Percentiles rank a stretch among this genome's conserved stretches.
These are phyloP conservation scores for Misgurnus mizolepis DNA, from an alignment of 2,113 vertebrate species.

Conservation along the genomic window DNA sequence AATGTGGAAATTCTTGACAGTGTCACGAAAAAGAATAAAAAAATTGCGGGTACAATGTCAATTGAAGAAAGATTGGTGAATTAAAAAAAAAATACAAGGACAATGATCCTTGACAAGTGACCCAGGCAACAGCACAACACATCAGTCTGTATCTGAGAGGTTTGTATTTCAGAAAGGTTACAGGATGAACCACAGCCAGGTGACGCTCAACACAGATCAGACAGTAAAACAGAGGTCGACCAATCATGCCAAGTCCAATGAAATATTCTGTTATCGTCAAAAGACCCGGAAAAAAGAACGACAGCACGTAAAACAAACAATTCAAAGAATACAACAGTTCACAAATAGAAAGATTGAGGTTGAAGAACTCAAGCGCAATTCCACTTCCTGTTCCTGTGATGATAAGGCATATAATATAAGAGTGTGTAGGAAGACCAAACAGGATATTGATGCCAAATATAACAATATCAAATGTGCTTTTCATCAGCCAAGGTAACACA, in stretches of 20 bases:
- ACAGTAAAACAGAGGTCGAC: slow-evolving; percentile 32
- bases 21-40: too few relatives aligned
- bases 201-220: background rate
- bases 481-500: too few relatives aligned
- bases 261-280: background rate
- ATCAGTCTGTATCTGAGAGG: background rate
- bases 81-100: background rate
- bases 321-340: slow-evolving; percentile 8
- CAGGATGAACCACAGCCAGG: background rate
- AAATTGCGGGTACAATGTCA: too few relatives aligned
- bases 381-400: too few relatives aligned
- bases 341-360: background rate
- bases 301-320: background rate
- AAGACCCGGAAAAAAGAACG: background rate
- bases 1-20: too few relatives aligned
- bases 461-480: too few relatives aligned
- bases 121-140: slow-evolving; percentile 4
- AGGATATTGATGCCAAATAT: background rate
- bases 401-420: too few relatives aligned
- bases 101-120: background rate
- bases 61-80: background rate
- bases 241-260: background rate
- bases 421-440: too few relatives aligned
- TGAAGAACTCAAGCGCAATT: too few relatives aligned
- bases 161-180: background rate